Conservation (phyloP, 2,113 vertebrate species). For the Centropus unirufus region DNA sequence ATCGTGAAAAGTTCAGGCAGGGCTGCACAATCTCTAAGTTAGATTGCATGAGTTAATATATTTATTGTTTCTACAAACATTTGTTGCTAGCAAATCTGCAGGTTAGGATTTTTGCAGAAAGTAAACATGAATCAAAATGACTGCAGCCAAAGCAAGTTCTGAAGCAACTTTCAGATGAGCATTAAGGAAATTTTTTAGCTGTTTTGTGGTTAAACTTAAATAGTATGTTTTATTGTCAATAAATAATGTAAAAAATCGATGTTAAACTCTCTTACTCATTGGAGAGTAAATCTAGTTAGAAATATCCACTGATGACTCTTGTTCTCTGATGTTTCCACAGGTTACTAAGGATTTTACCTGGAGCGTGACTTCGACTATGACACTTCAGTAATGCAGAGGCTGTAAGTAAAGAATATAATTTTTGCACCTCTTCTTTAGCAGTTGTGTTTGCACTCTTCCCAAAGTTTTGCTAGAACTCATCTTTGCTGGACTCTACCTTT, state of each 20-base stretch:
- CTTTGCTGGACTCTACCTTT: background rate
- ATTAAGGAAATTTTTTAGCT: background rate
- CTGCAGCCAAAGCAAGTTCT: background rate
- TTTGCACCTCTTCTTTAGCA: constrained; percentile 11
- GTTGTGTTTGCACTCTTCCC: background rate
- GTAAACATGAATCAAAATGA: background rate
- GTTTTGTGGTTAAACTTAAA: background rate
- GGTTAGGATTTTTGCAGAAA: background rate
- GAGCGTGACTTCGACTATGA: constrained; percentile 46
- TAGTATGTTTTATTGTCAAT: background rate
- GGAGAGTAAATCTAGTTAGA: background rate
- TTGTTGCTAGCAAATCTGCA: background rate
- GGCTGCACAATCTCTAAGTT: background rate
- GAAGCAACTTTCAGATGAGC: background rate
- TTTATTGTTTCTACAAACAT: background rate
- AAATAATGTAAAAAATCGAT: background rate
- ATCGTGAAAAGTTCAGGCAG: background rate
- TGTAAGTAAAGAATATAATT: constrained; percentile 51
- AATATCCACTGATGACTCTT: background rate
- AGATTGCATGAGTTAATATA: background rate
- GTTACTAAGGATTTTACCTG: constrained; percentile 36
- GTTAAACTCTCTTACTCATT: background rate
- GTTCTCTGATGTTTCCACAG: constrained; percentile 56
- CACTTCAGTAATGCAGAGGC: constrained; percentile 67
- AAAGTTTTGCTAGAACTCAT: background rate